Evolutionary conservation across 2,888 invertebrate species (phyloP), one percentile per base, ranked within the genome.

Genomic region (Limenitis camilla): DNA sequence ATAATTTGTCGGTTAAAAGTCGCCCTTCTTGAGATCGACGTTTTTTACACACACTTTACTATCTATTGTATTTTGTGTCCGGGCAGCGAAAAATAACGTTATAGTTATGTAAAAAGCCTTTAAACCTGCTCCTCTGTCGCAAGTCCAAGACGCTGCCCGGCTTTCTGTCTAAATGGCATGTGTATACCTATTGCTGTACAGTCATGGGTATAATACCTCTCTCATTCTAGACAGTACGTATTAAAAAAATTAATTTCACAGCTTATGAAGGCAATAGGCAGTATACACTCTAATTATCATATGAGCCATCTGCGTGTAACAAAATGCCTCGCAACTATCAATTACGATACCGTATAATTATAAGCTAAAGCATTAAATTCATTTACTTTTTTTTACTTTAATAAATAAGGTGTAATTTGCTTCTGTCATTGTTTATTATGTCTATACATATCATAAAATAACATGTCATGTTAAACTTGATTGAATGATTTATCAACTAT

Each of bases 311-410:
- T 44, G 52, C 53, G 49, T 45, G 49, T 40, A 49, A 42, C 39
- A 51, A 50, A 50, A 50, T 47, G 32, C 31, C 47, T 40, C 5
- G 43, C 44, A 41, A 44, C 47, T 43, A 50, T 48, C 53, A 56
- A 56, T 56, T 56, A 56, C 36, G 36, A 29, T 44, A 46, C 43
- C 40, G 47, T 53, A 48, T 56, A 56, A 56, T 56, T 53, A 56
- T 43, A 31, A 40, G 9, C 31, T n/a, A 41, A 45, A 35, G n/a
- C 36, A 19, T 36, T 45, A 36, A 45, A 45, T 30, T 29, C 35
- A 45, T 45, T 30, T 36, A 9, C 5, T 36, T 45, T 45, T 45
- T 45, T 43, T 32, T 29, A 11, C 30, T 36, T 36, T 27, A 36
- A 38, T 36, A 45, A 36, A 45, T 45, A 45, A 30, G 36, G 29